These are phyloP conservation scores for Ctena decussata DNA, from an alignment of 2,888 invertebrate genomes.

Conservation along the genomic window DNA sequence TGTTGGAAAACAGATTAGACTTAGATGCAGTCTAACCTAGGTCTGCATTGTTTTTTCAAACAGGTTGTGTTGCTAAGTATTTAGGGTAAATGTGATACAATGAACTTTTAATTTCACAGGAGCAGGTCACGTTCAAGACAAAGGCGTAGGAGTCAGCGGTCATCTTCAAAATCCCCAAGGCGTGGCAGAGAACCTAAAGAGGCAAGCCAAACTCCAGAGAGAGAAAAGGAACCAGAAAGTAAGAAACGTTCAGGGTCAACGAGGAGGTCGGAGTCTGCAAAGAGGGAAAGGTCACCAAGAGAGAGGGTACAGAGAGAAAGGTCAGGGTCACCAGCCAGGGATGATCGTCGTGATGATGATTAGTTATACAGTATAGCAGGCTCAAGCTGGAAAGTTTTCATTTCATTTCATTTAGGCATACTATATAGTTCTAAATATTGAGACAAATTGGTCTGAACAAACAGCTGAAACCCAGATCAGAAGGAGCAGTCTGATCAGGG, in stretches of 20 bases:
- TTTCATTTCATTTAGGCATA: no score
- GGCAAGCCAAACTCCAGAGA: neutral
- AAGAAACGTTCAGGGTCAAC: neutral
- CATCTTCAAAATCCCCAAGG: conserved; percentile 40
- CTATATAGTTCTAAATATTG: no score
- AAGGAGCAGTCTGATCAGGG: no score
- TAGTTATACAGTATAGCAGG: no score
- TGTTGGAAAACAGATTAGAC: no score
- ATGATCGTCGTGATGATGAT: neutral
- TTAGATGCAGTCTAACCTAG: no score
- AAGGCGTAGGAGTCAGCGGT: conserved; percentile 14
- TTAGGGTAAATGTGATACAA: no score
- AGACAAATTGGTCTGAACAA: no score
- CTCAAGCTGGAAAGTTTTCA: no score
- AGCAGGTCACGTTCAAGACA: conserved; percentile 51
- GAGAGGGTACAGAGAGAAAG: neutral
- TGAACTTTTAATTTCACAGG: conserved; percentile 25
- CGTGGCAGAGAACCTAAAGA: neutral
- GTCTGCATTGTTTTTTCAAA: no score
- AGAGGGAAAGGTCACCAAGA: neutral
- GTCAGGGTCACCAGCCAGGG: neutral
- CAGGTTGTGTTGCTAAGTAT: no score
- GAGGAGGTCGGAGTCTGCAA: neutral
- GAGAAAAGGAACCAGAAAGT: neutral
- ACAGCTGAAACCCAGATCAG: no score